Conservation (phyloP, 2,888 invertebrate genomes). For the Scelioninae gen. 1 region DNA sequence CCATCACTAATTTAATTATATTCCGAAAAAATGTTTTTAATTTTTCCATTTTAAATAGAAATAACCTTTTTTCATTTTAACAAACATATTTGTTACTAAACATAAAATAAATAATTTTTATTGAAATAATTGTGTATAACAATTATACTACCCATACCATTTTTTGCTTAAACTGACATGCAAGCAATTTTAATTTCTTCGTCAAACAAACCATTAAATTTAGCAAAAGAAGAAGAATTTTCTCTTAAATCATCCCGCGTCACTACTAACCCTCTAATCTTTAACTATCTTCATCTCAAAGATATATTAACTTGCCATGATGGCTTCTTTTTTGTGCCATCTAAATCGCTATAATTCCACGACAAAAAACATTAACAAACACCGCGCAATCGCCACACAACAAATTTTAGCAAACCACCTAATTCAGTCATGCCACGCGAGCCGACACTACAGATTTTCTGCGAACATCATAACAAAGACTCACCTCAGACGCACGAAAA, state of each 20-base stretch:
- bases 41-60: no score
- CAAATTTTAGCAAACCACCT: slow-evolving; percentile 53
- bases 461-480: slow-evolving; percentile 13
- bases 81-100: no score
- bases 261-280: slow-evolving; percentile 32
- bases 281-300: slow-evolving; percentile 51
- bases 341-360: slow-evolving; percentile 49
- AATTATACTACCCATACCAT: no score
- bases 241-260: slow-evolving; percentile 21
- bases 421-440: slow-evolving; percentile 49
- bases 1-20: no score
- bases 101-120: no score
- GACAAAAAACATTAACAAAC: slow-evolving; percentile 46
- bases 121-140: no score
- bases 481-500: slow-evolving; percentile 16
- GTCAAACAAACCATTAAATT: slow-evolving; percentile 24
- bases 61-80: no score
- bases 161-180: no score
- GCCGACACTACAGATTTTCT: slow-evolving; percentile 27
- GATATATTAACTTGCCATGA: background rate
- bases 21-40: no score
- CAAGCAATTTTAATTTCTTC: slow-evolving; percentile 17
- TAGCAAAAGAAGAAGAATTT: slow-evolving; percentile 19
- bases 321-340: slow-evolving; percentile 10
- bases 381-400: slow-evolving; percentile 30